phyloP scores from a whole-genome alignment of 2,113 vertebrate species.

The Thalassoma bifasciatum region DNA sequence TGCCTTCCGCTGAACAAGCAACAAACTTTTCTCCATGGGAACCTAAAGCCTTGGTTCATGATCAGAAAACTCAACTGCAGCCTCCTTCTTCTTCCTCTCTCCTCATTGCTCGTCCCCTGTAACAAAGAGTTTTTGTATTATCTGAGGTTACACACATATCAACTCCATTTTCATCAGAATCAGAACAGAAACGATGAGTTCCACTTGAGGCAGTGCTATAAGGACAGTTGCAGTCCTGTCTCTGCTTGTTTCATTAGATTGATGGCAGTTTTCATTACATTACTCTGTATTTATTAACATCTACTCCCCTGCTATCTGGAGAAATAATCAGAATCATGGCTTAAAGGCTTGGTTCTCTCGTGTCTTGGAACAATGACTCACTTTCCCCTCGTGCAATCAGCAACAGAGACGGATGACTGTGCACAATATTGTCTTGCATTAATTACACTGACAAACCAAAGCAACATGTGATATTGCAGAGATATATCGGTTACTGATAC shows the following conservation, averaged over 20 bases:
- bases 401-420: conserved; percentile 44
- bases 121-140: conserved; percentile 9
- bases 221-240: conserved; percentile 27
- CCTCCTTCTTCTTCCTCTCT: background rate
- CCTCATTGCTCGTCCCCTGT: background rate
- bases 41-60: conserved; percentile 6
- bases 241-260: conserved; percentile 66
- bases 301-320: conserved; percentile 48
- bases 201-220: conserved; percentile 45
- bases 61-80: conserved; percentile 9
- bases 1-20: conserved; percentile 67
- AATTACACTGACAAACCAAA: conserved; percentile 52
- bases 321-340: conserved; percentile 56
- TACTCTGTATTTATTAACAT: conserved; percentile 61
- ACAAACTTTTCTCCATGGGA: conserved; percentile 55
- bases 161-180: conserved; percentile 54
- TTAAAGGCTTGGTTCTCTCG: conserved; percentile 55
- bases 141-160: conserved; percentile 37
- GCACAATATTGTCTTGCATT: conserved; percentile 55
- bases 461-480: conserved; percentile 24
- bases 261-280: conserved; percentile 66
- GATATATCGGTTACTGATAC: conserved; percentile 15
- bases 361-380: conserved; percentile 47
- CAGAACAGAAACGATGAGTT: conserved; percentile 36
- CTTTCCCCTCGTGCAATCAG: conserved; percentile 50